Conservation (phyloP, 2,888 invertebrate genomes). For the Rotaria magnacalcarata region DNA sequence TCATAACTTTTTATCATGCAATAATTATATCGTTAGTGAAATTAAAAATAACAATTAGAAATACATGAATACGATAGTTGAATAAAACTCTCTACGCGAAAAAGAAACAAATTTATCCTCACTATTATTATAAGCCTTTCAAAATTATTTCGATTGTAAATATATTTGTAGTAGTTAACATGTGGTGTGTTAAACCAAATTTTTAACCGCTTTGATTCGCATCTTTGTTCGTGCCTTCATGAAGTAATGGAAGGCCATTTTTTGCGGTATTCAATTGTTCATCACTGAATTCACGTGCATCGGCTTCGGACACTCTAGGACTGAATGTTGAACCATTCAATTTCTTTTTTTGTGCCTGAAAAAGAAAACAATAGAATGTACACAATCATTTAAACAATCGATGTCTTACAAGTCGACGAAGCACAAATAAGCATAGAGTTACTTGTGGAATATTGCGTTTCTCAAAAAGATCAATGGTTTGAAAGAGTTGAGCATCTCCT, state of each 20-base stretch:
- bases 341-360: slow-evolving; percentile 44
- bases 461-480: slow-evolving; percentile 97
- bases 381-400: too few species aligned
- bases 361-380: background rate
- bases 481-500: slow-evolving; percentile 95
- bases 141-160: too few species aligned
- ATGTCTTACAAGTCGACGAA: slow-evolving; percentile 76
- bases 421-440: slow-evolving; percentile 80
- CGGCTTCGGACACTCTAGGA: slow-evolving; percentile 85
- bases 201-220: too few species aligned
- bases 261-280: slow-evolving; percentile 72
- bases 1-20: too few species aligned
- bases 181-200: slow-evolving; percentile 51
- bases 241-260: too few species aligned
- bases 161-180: background rate
- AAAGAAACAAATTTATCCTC: too few species aligned
- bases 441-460: slow-evolving; percentile 94
- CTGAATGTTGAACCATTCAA: slow-evolving; percentile 81
- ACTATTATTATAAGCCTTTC: too few species aligned
- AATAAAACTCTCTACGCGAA: too few species aligned
- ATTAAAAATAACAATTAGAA: too few species aligned
- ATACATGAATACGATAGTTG: too few species aligned
- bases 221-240: too few species aligned
- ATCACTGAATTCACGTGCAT: slow-evolving; percentile 82
- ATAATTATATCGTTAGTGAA: too few species aligned